Base-by-base conservation (phyloP, 30 jellyfish, hydroid and myxozoan species). In the Chrysaora quinquecirrha region DNA sequence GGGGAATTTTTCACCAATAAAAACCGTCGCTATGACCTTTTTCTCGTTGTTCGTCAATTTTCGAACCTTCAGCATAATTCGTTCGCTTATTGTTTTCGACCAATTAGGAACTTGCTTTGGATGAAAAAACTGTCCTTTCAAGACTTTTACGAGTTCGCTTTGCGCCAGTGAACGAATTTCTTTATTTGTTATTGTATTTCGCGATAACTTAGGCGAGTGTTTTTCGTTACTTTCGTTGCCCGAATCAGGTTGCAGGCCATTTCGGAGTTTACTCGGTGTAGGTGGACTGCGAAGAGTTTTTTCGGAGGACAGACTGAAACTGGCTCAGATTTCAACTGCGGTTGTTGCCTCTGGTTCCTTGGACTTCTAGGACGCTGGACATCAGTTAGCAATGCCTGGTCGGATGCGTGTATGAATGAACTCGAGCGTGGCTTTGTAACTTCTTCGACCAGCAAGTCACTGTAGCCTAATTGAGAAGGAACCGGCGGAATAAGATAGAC, bases 291-390 rank as follows among this genome's bases (percentile, higher is more conserved):
- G 90, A 66, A 3, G 32, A 20, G 54, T 50, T 68, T 35, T 48
- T 43, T 23, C 49, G 21, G 69, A 46, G 48, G 34, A 48, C 68
- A 0, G n/a, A n/a, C n/a, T n/a, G n/a, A n/a, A n/a, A 34, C 34
- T 9, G 89, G 90, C 52, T 32, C 80, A 43, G 90, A 80, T 46
- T 64, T 50, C 6, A 83, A 65, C 52, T 52, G 28, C 24, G 34
- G 25, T 48, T 64, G 74, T 30, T 54, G 56, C 11, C 34, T 22
- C 28, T 56, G 78, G 65, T 16, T 23, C 33, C 85, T 75, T 1
- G 92, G 92, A 29, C 92, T 82, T 62, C 92, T 74, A 9, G 80
- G 84, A 29, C 90, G 83, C 46, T 82, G 92, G 1, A 82, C 92
- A 34, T 70, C 92, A 66, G 73, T 69, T 19, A 82, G 66, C 29